A percentile compares a stretch with the other conserved stretches of the same genome.
Conservation (phyloP, 2,797 vertebrate species). For the Falco berigora region DNA sequence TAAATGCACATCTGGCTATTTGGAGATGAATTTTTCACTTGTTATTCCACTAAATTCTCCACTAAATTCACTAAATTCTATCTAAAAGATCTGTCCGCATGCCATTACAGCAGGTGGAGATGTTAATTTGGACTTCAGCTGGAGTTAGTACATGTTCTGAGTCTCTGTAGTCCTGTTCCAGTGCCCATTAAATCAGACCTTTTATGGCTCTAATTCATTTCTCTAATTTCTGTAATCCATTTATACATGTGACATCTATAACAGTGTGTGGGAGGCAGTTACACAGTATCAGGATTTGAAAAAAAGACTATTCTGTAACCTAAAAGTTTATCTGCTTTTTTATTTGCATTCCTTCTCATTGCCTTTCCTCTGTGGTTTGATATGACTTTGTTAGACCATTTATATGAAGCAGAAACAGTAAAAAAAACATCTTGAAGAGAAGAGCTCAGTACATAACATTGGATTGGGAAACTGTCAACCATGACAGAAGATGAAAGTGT, state of each 20-base stretch:
- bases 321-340: background rate
- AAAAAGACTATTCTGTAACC: background rate
- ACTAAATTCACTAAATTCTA: background rate
- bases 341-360: slow-evolving; percentile 1
- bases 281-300: background rate
- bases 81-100: background rate
- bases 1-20: background rate
- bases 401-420: background rate
- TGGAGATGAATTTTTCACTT: background rate
- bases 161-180: background rate
- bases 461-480: background rate
- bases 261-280: slow-evolving; percentile 7
- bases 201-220: slow-evolving; percentile 3
- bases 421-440: background rate
- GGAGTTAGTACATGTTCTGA: slow-evolving; percentile 2
- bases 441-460: background rate
- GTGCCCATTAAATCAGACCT: slow-evolving; percentile 8
- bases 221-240: slow-evolving; percentile 28
- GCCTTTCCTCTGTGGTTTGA: background rate
- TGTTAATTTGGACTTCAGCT: slow-evolving; percentile 20
- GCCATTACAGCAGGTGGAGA: background rate
- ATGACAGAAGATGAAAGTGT: background rate
- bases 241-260: slow-evolving; percentile 22
- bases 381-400: background rate
- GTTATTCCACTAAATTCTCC: background rate